Percentiles rank a stretch among this genome's conserved stretches.
phyloP scores from a whole-genome alignment of 2,888 invertebrate species.

The Lathronympha strigana region DNA sequence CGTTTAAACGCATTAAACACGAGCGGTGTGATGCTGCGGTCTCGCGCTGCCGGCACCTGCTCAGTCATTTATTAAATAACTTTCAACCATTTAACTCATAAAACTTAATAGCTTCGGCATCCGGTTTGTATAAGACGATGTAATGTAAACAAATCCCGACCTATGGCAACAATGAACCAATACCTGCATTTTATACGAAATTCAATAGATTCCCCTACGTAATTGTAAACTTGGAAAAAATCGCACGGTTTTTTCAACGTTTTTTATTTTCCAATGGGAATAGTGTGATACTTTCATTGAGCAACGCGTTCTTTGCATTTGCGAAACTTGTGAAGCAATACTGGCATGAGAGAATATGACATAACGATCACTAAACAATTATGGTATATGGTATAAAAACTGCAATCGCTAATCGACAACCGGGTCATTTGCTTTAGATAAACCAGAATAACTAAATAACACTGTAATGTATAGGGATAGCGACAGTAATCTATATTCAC shows the following conservation, averaged over 20 bases:
- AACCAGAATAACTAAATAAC: conserved; percentile 1
- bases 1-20: neutral
- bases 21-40: neutral
- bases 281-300: conserved; percentile 34
- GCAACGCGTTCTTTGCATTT: conserved; percentile 28
- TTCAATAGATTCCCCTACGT: conserved; percentile 19
- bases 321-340: conserved; percentile 26
- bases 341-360: conserved; percentile 33
- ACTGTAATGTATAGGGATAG: neutral
- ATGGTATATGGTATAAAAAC: conserved; percentile 31
- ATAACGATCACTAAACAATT: conserved; percentile 38
- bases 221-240: conserved; percentile 14
- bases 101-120: conserved; percentile 25
- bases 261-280: conserved; percentile 33
- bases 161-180: conserved; percentile 19
- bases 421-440: conserved; percentile 8
- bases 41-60: neutral
- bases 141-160: conserved; percentile 38
- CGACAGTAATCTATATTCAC: neutral
- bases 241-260: conserved; percentile 29
- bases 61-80: neutral
- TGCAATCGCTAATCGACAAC: conserved; percentile 24
- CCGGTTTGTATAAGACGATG: conserved; percentile 22
- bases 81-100: conserved; percentile 15
- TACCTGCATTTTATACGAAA: conserved; percentile 16